Conservation (phyloP, 2,113 vertebrate genomes). For the Microcebus tavaratra region DNA sequence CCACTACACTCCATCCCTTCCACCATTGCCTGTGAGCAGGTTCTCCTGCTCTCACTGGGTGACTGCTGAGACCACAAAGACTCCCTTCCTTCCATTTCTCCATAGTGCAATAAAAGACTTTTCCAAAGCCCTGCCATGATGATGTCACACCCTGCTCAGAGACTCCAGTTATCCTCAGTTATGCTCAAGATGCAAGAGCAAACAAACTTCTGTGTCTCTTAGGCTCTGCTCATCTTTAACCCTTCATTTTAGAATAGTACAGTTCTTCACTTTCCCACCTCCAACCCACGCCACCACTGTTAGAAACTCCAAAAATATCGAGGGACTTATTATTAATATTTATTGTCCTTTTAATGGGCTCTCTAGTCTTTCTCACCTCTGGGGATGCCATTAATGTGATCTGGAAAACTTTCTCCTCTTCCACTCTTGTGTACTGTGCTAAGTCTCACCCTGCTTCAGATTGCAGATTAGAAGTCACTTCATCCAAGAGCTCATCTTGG, state of each 20-base stretch:
- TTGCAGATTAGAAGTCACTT: background rate
- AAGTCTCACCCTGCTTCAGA: background rate
- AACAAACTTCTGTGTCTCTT: background rate
- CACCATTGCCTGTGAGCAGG: fast-evolving
- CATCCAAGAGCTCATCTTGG: background rate
- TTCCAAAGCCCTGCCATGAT: background rate
- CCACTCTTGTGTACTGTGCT: background rate
- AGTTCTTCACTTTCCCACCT: background rate
- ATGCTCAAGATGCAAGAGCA: background rate
- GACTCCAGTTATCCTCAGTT: background rate
- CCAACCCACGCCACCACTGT: background rate
- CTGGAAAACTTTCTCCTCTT: background rate
- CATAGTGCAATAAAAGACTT: background rate
- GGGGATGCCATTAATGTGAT: background rate
- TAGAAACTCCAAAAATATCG: background rate
- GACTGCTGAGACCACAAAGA: fast-evolving
- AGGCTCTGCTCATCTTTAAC: background rate
- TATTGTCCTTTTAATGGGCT: background rate
- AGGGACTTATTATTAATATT: background rate
- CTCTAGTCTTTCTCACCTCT: background rate
- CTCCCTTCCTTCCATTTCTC: background rate
- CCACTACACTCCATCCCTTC: background rate
- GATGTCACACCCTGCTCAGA: background rate
- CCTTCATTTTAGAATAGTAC: background rate
- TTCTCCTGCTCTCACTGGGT: background rate